Base-by-base conservation (phyloP, 2,888 invertebrate species). In the Drosophila suboccidentalis region DNA sequence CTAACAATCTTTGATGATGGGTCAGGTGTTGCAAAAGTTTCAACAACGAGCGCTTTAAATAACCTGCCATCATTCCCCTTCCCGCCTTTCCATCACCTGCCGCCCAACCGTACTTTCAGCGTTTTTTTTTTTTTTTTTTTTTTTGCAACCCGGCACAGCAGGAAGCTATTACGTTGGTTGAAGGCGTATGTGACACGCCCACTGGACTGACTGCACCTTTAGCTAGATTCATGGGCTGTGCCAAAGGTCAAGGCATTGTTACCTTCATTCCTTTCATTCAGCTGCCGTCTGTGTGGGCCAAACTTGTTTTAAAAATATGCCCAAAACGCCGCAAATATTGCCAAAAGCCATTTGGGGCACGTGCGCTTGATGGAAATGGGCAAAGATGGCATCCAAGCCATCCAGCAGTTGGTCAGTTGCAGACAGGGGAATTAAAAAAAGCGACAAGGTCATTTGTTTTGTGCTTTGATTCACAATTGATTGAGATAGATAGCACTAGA, bases 211-310 rank as follows among this genome's bases (percentile, higher is more conserved):
- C 57, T 58, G 54, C 68, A 66, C 63, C 61, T 69, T 53, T 51
- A 19, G 51, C 63, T 44, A 60, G 74, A 75, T 74, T 69, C 74
- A 74, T 74, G 74, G 63, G 60, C 67, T 62, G 61, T 68, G 73
- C 26, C 75, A 76, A 81, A 81, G 81, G 81, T 81, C 81, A 81
- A 81, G 81, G 81, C 55, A 64, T 72, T 71, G 55, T 58, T 64
- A 51, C 46, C 39, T 55, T 61, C 75, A 63, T 62, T 71, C 61
- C 53, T 29, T 19, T 32, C 53, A 57, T 70, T 58, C 41, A 36
- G 44, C 51, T 44, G 62, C 36, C 70, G 55, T 53, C 59, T 53
- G 71, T 53, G 71, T 43, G 46, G 50, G 41, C 51, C 47, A 39
- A 72, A 60, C 63, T 72, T 46, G 73, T 72, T 72, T 75, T 72